These are phyloP conservation scores for Proteles cristata DNA, from an alignment of 2,113 vertebrate genomes.

Conservation along the genomic window DNA sequence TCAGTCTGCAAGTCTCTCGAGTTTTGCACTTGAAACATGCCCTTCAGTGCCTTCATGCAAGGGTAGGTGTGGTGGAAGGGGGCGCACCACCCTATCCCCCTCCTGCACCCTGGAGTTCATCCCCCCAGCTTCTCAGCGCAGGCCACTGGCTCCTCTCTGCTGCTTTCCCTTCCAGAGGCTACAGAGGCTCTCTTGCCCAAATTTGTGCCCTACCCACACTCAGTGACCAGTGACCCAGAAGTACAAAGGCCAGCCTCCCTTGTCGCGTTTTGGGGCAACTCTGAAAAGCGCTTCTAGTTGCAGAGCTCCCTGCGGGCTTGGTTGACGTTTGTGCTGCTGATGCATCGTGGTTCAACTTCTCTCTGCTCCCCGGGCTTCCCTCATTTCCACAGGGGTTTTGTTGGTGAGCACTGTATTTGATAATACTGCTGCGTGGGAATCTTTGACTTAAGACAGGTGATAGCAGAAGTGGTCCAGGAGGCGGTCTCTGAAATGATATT, in stretches of 20 bases:
- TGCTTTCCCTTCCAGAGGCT: neutral
- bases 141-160: neutral
- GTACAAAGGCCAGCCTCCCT: neutral
- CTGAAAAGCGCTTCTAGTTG: neutral
- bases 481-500: neutral
- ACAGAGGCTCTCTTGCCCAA: neutral
- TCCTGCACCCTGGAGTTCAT: neutral
- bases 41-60: neutral
- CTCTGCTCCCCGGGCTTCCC: neutral
- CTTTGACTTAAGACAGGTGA: neutral
- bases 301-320: neutral
- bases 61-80: neutral
- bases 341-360: neutral
- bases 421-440: neutral
- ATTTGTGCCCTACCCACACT: neutral
- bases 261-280: neutral
- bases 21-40: neutral
- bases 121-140: neutral
- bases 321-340: neutral
- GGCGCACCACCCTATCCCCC: too few relatives aligned
- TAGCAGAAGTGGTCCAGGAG: neutral
- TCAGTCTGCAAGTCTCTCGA: neutral
- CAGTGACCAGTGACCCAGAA: neutral
- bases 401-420: neutral
- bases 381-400: neutral